Evolutionary conservation across 2,797 vertebrate genomes (phyloP).

Genomic region (Acipenser transmontanus): DNA sequence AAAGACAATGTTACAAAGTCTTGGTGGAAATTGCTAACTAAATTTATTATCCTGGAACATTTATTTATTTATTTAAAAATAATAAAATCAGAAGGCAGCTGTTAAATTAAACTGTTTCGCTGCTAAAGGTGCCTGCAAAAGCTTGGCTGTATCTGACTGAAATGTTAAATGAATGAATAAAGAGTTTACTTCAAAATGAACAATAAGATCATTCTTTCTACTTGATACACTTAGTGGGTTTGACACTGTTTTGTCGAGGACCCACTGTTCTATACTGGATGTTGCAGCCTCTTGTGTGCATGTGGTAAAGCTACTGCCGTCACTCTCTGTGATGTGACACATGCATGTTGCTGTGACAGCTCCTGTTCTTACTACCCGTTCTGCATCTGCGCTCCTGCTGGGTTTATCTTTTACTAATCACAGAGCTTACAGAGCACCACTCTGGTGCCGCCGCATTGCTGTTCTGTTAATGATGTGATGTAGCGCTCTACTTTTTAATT

Average conservation of each 20-base stretch:
- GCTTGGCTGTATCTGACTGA: too few relatives aligned
- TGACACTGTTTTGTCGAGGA: conserved; percentile 52
- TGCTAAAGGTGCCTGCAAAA: too few relatives aligned
- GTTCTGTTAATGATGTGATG: conserved; percentile 9
- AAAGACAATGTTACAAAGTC: too few relatives aligned
- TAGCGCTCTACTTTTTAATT: background rate
- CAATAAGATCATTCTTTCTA: too few relatives aligned
- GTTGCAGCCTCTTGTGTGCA: conserved; percentile 57
- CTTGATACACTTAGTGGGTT: conserved; percentile 16
- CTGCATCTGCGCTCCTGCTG: background rate
- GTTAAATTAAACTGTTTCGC: too few relatives aligned
- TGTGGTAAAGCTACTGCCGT: conserved; percentile 47
- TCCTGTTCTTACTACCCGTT: background rate
- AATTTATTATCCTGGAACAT: too few relatives aligned
- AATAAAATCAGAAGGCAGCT: too few relatives aligned
- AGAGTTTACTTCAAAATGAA: too few relatives aligned
- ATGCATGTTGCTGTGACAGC: conserved; percentile 50
- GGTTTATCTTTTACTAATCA: background rate
- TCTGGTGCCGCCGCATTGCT: conserved; percentile 36
- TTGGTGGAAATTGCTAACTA: too few relatives aligned
- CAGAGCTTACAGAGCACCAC: conserved; percentile 17
- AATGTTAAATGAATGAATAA: too few relatives aligned
- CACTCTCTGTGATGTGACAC: conserved; percentile 28
- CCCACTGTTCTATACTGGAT: conserved; percentile 56
- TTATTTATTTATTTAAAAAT: too few relatives aligned